Base-by-base conservation (phyloP, 2,113 vertebrate genomes). In the Syngnathus typhle region DNA sequence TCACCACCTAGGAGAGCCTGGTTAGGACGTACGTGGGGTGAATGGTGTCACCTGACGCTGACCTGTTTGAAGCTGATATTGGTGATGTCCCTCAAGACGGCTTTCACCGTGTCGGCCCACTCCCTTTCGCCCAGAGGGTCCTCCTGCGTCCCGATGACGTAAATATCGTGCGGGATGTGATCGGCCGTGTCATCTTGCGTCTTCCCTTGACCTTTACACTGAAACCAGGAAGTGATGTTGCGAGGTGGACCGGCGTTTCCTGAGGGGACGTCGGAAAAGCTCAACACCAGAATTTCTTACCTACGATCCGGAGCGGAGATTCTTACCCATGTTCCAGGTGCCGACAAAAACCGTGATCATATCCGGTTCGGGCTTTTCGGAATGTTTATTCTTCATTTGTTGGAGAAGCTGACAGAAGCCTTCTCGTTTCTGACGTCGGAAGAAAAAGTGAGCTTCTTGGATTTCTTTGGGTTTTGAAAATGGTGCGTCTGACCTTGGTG, bases 381-480 rank as follows among this genome's bases (percentile, higher is more conserved):
- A 94, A 78, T 99, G 96, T 74, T 95, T 98, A 84, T 98, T 98
- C 89, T 99, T 99, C 97, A 99, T 98, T 82, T 96, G 97, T 81
- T 99, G 97, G 66, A 99, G 93, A 47, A 99, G 94, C 67, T 99
- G 97, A 80, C 96, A 98, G 84, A 98, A 99, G 0, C 95, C 97
- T 77, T 99, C 97, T 82, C 96, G 93, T 82, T 99, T 99, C 97
- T 99, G 81, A 21, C 77, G 38, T n/a, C 19, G 18, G 60, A 46
- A 13, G 41, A 7, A 0, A 38, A 39, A 39, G 41, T n/a, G 27
- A 32, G 27, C 27, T 32, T 32, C 27, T 32, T 2, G 15, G 16
- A 15, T 47, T 16, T 7, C 46, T 47, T 11, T 43, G 1, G 0
- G 44, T 46, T 51, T 51, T n/a, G n/a, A 9, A n/a, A 8, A 11